Percentiles rank a stretch among this genome's conserved stretches.
Conservation (phyloP, 1,140 invertebrate species). For the Drosophila sulfurigaster region DNA sequence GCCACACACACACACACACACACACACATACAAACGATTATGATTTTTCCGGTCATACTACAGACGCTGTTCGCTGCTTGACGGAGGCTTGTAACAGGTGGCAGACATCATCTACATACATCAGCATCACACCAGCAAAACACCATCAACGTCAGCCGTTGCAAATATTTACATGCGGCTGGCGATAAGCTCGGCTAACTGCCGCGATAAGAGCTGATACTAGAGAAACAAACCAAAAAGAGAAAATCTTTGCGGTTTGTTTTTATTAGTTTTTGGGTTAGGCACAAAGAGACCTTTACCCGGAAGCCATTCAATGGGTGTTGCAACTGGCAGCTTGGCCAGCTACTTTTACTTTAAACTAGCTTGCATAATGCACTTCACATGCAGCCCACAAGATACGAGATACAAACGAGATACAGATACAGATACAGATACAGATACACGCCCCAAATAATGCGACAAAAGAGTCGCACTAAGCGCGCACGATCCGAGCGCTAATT, state of each 20-base stretch:
- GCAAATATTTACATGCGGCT: slow-evolving; percentile 69
- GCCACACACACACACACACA: not conserved
- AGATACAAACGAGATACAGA: slow-evolving; percentile 15
- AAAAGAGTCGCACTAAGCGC: slow-evolving; percentile 37
- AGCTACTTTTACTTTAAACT: slow-evolving; percentile 72
- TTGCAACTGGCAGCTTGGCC: slow-evolving; percentile 48
- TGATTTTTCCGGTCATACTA: slow-evolving; percentile 15
- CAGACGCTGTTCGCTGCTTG: not conserved
- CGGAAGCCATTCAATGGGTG: slow-evolving; percentile 64
- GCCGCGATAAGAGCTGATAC: slow-evolving; percentile 37
- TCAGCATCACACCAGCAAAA: slow-evolving; percentile 22
- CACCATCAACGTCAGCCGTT: slow-evolving; percentile 29
- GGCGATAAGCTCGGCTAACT: slow-evolving; percentile 41
- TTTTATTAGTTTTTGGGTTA: slow-evolving; percentile 15
- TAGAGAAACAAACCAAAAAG: slow-evolving; percentile 1
- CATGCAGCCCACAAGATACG: slow-evolving; percentile 1
- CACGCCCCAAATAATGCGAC: slow-evolving; percentile 62
- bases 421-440: slow-evolving; percentile 43
- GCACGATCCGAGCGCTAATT: slow-evolving; percentile 50
- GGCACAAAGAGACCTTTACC: slow-evolving; percentile 43
- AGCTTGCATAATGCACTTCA: slow-evolving; percentile 43
- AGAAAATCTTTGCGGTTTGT: slow-evolving; percentile 13
- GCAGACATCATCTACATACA: not conserved
- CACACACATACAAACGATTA: slow-evolving; percentile 12
- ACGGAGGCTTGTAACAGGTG: not conserved